Base-by-base conservation (phyloP, 2,888 invertebrate genomes). In the Aphrophora alni region DNA sequence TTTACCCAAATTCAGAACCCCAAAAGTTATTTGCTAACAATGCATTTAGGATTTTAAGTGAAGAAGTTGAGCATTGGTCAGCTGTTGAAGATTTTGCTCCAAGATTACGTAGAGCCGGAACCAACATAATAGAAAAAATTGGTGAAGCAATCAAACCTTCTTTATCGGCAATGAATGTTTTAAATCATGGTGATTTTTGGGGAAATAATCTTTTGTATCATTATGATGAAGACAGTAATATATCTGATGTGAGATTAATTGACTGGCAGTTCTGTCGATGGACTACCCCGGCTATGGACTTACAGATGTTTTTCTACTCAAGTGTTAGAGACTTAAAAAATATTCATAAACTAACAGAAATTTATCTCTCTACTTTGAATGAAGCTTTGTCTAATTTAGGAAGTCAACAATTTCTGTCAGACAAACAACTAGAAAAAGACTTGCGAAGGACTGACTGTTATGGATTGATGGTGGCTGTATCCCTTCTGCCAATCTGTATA, bases 161-260 rank as follows among this genome's bases (percentile, higher is more conserved):
- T n/a, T 12, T 25, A 0, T 44, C 26, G 51, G 24, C 44, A 1
- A n/a, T 75, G 12, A 44, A 75, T 25, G 75, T 75, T 38, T n/a
- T 75, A 14, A 75, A 75, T 44, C 75, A 75, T 17, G 75, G 75
- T 10, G 75, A 75, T 27, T 75, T 75, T 21, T 75, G 75, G 75
- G 24, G 26, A 1, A 75, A 75, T 14, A 75, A 75, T 51, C 26
- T 75, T 14, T 27, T 75, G 5, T 75, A 51, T 25, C 21, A 44
- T 8, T 27, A 75, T 14, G 44, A 75, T 25, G n/a, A 44, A 0
- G 26, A 75, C 7, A 44, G 44, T 0, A 17, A n/a, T 33, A 44
- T 75, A 44, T 17, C 27, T n/a, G 75, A 75, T 25, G 24, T 38
- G 14, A 38, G 75, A 24, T 24, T 75, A 7, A 51, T 75, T 25